Conservation (phyloP, 2,113 vertebrate genomes). For the Eurypyga helias region DNA sequence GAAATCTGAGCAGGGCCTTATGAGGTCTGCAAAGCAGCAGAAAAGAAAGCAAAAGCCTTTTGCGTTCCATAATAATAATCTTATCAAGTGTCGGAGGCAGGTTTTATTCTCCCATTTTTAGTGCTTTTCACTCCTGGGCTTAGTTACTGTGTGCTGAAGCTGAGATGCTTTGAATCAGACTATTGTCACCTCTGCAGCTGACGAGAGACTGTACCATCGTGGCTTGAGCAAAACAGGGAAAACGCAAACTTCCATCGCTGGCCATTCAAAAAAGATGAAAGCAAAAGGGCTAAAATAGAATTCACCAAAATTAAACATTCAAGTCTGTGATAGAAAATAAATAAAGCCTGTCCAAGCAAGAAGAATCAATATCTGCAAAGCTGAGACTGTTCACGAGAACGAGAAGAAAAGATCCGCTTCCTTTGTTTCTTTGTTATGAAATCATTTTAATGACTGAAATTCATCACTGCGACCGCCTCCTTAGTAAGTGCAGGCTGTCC, state of each 20-base stretch:
- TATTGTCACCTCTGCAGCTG: not conserved
- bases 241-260: not conserved
- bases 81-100: conserved; percentile 55
- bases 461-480: not conserved
- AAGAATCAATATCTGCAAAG: conserved; percentile 40
- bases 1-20: conserved; percentile 73
- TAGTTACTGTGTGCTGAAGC: conserved; percentile 17
- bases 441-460: conserved; percentile 70
- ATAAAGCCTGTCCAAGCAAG: not conserved
- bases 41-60: conserved; percentile 73
- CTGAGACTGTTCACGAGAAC: not conserved
- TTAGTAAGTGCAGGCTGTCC: not conserved
- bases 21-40: conserved; percentile 69
- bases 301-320: conserved; percentile 29
- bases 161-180: conserved; percentile 5
- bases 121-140: not conserved
- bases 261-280: not conserved
- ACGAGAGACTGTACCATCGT: rapidly evolving
- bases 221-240: not conserved
- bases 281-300: not conserved
- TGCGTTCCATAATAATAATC: conserved; percentile 55
- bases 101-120: conserved; percentile 52
- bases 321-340: conserved; percentile 30
- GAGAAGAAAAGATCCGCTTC: not conserved
- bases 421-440: conserved; percentile 71